Base-by-base conservation (phyloP, 2,113 vertebrate genomes). In the Onychostoma macrolepis region DNA sequence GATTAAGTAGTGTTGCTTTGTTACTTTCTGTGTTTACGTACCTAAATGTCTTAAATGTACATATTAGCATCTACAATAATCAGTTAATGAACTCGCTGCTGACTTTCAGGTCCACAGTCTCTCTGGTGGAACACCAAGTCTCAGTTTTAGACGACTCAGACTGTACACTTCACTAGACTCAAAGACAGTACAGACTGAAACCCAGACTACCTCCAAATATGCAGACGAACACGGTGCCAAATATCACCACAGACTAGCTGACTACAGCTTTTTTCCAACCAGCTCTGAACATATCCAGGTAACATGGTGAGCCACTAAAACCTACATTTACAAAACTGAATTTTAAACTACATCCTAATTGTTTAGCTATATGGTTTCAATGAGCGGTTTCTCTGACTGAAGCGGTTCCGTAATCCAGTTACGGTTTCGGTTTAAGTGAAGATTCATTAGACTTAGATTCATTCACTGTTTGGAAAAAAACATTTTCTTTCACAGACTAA, bases 121-220 rank as follows among this genome's bases (percentile, higher is more conserved):
- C 71, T n/a, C 36, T 41, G 36, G 10, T 74, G 36, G 36, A 74
- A 74, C 21, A 72, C 12, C 9, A 41, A 24, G 69, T 72, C 2
- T 72, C 69, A 71, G 41, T 45, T 45, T 76, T 45, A 76, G n/a
- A 76, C 26, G 74, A 76, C 41, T 76, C 74, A 45, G 74, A 45
- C 41, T 53, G 48, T 53, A 78, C 21, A 78, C 76, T 50, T 77
- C 41, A 77, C 12, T 53, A 21, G 76, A 30, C 48, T 45, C 74
- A 78, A 78, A 78, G 48, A 78, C 76, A 28, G 45, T 53, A 78
- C 76, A 53, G 48, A 76, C 41, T 26, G 24, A 53, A 78, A 78
- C 90, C 19, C 53, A 80, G 78, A 41, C 78, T 63, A 36, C 15
- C 48, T 78, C 48, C 26, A 80, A 63, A 80, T 63, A 53, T 53